Conservation (phyloP, 1,140 invertebrate species). For the Steinernema feltiae region DNA sequence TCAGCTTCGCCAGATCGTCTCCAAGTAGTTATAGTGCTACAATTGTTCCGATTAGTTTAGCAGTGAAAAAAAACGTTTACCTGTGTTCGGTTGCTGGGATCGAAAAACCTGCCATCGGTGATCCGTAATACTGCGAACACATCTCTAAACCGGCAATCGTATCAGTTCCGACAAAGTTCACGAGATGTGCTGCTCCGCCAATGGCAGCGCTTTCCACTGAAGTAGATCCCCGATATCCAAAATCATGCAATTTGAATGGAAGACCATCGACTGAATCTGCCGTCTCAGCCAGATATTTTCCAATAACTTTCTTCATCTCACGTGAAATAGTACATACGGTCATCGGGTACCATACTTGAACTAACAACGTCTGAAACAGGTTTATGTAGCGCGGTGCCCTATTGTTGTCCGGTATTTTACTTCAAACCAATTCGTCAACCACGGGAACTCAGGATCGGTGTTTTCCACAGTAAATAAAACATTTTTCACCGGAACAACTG, state of each 20-base stretch:
- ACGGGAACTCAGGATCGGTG: conserved; percentile 62
- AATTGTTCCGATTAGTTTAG: background rate
- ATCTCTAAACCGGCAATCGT: conserved; percentile 59
- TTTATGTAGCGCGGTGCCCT: background rate
- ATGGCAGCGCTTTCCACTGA: conserved; percentile 59
- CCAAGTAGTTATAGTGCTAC: conserved; percentile 62
- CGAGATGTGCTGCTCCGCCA: conserved; percentile 61
- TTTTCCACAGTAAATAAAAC: conserved; percentile 63
- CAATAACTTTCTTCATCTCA: conserved; percentile 11
- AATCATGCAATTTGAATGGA: conserved; percentile 18
- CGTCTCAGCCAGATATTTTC: conserved; percentile 59
- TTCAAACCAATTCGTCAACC: conserved; percentile 62
- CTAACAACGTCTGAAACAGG: conserved; percentile 60
- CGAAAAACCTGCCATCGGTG: conserved; percentile 59
- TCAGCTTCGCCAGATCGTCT: conserved; percentile 59
- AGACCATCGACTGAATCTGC: conserved; percentile 48
- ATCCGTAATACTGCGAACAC: conserved; percentile 58
- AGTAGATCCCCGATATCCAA: conserved; percentile 60
- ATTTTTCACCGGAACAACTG: conserved; percentile 60
- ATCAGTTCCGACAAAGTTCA: conserved; percentile 62
- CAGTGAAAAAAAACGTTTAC: background rate
- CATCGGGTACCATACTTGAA: conserved; percentile 63
- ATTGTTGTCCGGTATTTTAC: conserved; percentile 37
- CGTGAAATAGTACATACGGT: conserved; percentile 59
- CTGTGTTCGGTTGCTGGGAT: conserved; percentile 61